These are phyloP conservation scores for Luperina nickerlii DNA, from an alignment of 2,888 invertebrate genomes.

Conservation along the genomic window DNA sequence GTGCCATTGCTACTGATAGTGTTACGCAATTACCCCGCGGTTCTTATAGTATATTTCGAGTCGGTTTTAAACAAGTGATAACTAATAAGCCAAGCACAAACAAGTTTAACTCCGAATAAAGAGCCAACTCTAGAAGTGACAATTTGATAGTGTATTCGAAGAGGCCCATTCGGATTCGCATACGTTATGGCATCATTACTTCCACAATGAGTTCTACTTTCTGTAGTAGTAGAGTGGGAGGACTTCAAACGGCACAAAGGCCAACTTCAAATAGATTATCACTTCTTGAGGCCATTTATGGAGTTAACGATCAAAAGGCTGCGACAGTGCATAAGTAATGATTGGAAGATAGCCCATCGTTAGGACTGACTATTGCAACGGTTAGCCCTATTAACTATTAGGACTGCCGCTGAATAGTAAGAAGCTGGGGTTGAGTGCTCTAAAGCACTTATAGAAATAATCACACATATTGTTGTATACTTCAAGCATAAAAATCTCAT, in stretches of 20 bases:
- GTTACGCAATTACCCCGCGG: too few species aligned
- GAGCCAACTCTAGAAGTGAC: slow-evolving; percentile 19
- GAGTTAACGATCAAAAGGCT: slow-evolving; percentile 51
- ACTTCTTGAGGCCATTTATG: slow-evolving; percentile 37
- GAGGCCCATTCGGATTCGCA: slow-evolving; percentile 39
- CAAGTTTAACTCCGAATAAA: slow-evolving; percentile 34
- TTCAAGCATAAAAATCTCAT: neutral
- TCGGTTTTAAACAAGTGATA: slow-evolving; percentile 33
- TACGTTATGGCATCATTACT: slow-evolving; percentile 26
- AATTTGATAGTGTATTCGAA: slow-evolving; percentile 27
- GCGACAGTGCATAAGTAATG: slow-evolving; percentile 41
- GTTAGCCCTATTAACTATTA: slow-evolving; percentile 48
- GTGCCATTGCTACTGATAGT: neutral
- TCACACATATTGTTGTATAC: neutral
- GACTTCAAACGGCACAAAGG: slow-evolving; percentile 38
- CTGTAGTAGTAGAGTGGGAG: slow-evolving; percentile 34
- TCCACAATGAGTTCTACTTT: slow-evolving; percentile 33
- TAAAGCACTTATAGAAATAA: neutral
- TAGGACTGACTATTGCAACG: slow-evolving; percentile 40
- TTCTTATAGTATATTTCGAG: slow-evolving; percentile 40
- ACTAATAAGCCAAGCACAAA: slow-evolving; percentile 47
- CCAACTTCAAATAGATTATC: slow-evolving; percentile 46
- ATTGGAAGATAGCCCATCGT: slow-evolving; percentile 35
- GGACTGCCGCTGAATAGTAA: slow-evolving; percentile 46
- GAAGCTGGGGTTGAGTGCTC: neutral